These are phyloP conservation scores for Holacanthella duospinosa DNA, from an alignment of 2,888 invertebrate genomes.

Conservation along the genomic window DNA sequence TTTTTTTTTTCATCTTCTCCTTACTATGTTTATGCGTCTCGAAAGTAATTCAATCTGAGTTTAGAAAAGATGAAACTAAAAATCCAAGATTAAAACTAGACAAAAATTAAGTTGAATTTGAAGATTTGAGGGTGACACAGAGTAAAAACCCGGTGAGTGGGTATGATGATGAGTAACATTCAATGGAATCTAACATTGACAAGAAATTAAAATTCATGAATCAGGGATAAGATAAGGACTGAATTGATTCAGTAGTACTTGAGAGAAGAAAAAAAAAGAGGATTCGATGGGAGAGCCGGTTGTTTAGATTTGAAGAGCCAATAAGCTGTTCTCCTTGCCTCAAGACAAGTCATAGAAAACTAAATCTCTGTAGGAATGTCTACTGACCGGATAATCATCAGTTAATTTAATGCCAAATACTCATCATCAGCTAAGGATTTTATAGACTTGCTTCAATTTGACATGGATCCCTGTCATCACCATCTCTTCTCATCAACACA, in stretches of 20 bases:
- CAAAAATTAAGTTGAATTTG: not conserved
- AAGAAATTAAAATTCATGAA: constrained; percentile 1
- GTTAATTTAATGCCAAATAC: not conserved
- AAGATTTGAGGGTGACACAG: not conserved
- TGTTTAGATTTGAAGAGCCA: not conserved
- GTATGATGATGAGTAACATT: not conserved
- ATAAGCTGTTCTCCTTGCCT: constrained; percentile 4
- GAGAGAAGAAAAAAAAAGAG: not conserved
- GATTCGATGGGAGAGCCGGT: not conserved
- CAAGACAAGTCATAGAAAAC: not conserved
- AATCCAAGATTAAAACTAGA: not conserved
- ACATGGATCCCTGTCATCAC: not conserved
- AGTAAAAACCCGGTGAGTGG: not conserved
- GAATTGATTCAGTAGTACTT: not conserved
- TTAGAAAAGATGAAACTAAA: not conserved
- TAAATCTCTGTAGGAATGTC: constrained; percentile 1
- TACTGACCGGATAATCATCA: not conserved
- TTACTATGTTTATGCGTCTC: not conserved
- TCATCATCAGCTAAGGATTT: not conserved
- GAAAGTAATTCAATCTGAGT: not conserved
- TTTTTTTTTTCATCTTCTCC: not conserved
- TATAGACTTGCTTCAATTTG: not conserved
- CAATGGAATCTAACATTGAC: constrained; percentile 1
- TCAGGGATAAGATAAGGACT: too few species aligned
- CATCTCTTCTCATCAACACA: not conserved